These are phyloP conservation scores for Opisthocomus hoazin DNA, from an alignment of 2,113 vertebrate genomes.

Conservation along the genomic window DNA sequence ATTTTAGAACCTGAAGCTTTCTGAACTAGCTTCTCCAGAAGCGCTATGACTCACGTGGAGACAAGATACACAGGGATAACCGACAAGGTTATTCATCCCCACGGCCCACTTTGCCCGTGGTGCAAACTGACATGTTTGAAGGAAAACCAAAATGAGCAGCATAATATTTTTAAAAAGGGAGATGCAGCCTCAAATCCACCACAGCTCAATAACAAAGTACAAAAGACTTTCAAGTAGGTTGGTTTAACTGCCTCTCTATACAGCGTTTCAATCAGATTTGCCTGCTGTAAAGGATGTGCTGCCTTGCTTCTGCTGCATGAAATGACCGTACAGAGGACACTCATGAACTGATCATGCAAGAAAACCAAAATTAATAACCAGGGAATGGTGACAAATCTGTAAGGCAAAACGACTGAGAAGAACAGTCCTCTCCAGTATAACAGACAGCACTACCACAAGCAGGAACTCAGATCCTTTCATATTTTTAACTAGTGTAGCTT, in stretches of 20 bases:
- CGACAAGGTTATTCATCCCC: neutral
- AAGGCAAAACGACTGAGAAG: neutral
- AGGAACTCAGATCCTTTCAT: neutral
- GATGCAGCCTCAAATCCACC: neutral
- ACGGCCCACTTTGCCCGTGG: neutral
- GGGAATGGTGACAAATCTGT: neutral
- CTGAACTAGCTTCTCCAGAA: neutral
- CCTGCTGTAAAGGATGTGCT: neutral
- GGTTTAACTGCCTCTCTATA: neutral
- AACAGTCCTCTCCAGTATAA: neutral
- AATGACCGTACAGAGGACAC: neutral
- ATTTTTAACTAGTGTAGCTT: neutral
- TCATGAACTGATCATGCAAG: neutral
- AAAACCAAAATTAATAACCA: neutral
- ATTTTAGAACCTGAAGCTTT: neutral
- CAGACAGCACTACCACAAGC: neutral
- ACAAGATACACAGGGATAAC: neutral
- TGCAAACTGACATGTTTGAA: neutral
- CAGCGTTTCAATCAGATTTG: neutral
- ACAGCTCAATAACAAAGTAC: neutral
- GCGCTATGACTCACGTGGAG: neutral
- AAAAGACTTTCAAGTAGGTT: neutral
- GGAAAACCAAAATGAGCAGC: neutral
- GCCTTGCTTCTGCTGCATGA: neutral
- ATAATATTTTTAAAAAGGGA: neutral